Evolutionary conservation across 2,888 invertebrate genomes (phyloP).

Genomic region (Lucinisca nassula): DNA sequence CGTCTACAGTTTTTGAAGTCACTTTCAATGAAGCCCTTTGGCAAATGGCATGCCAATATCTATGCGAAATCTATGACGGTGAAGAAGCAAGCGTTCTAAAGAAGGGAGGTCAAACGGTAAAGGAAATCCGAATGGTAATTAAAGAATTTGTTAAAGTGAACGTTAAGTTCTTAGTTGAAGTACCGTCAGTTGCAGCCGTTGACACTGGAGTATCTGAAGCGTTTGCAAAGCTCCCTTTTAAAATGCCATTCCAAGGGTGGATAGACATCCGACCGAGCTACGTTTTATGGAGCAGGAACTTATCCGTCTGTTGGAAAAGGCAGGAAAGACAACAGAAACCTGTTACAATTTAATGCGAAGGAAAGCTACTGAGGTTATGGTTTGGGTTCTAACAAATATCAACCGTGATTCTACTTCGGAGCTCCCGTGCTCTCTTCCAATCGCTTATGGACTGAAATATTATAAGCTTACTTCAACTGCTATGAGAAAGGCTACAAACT

Average conservation of each 20-base stretch:
- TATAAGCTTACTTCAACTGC: conserved; percentile 25
- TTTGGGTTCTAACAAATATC: conserved; percentile 24
- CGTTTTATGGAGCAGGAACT: not conserved
- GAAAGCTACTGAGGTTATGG: conserved; percentile 37
- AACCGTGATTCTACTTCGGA: conserved; percentile 18
- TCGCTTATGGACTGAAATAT: conserved; percentile 38
- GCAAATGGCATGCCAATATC: not conserved
- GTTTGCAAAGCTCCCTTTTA: not conserved
- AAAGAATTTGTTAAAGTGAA: conserved; percentile 15
- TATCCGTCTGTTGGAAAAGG: not conserved
- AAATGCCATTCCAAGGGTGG: not conserved
- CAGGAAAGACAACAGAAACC: not conserved
- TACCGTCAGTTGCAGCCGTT: not conserved
- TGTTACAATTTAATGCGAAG: conserved; percentile 18
- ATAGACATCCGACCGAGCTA: not conserved
- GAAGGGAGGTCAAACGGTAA: not conserved
- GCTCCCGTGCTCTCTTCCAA: conserved; percentile 26
- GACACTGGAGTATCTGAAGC: not conserved
- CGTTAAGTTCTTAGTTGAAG: conserved; percentile 10
- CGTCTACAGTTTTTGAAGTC: conserved; percentile 36
- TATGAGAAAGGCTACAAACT: conserved; percentile 21
- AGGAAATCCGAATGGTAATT: not conserved
- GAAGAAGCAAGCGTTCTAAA: not conserved
- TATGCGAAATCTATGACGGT: conserved; percentile 16
- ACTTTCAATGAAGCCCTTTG: conserved; percentile 1